Percentiles rank a stretch among this genome's conserved stretches.
Conservation (phyloP, 2,797 vertebrate genomes). For the Bucorvus abyssinicus region DNA sequence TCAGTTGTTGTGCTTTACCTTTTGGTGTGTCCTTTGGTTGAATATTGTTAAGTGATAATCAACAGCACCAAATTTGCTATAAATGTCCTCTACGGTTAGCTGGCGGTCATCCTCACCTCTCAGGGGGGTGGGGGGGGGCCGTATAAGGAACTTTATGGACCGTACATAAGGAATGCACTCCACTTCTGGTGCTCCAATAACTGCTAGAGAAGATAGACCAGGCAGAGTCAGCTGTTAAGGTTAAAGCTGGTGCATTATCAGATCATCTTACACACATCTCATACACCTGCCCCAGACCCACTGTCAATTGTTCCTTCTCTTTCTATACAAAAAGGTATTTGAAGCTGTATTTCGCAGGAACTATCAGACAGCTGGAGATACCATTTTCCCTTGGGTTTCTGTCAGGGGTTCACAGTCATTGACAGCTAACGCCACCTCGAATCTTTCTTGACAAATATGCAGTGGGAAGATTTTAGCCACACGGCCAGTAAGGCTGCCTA, state of each 20-base stretch:
- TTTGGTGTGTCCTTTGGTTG: constrained; percentile 56
- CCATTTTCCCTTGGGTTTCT: neutral
- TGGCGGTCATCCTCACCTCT: neutral
- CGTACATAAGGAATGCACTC: constrained; percentile 38
- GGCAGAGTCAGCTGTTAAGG: neutral
- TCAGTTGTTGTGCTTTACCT: constrained; percentile 54
- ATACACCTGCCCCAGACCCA: neutral
- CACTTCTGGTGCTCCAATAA: constrained; percentile 67
- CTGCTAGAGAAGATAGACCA: constrained; percentile 35
- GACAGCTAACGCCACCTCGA: neutral
- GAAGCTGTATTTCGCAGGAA: neutral
- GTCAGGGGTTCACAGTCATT: neutral
- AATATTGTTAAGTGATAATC: constrained; percentile 64
- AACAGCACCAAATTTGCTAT: neutral
- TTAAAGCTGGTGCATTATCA: neutral
- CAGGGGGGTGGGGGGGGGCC: constrained; percentile 32
- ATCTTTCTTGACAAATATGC: neutral
- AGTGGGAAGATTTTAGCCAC: neutral
- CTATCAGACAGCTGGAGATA: neutral
- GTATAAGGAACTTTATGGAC: constrained; percentile 68
- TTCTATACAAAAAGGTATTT: neutral
- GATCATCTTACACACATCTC: accelerated
- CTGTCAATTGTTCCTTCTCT: neutral
- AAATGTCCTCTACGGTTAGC: constrained; percentile 70
- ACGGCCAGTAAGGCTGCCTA: neutral